phyloP scores from a whole-genome alignment of 2,888 invertebrate genomes.

The Trichopoda pennipes region DNA sequence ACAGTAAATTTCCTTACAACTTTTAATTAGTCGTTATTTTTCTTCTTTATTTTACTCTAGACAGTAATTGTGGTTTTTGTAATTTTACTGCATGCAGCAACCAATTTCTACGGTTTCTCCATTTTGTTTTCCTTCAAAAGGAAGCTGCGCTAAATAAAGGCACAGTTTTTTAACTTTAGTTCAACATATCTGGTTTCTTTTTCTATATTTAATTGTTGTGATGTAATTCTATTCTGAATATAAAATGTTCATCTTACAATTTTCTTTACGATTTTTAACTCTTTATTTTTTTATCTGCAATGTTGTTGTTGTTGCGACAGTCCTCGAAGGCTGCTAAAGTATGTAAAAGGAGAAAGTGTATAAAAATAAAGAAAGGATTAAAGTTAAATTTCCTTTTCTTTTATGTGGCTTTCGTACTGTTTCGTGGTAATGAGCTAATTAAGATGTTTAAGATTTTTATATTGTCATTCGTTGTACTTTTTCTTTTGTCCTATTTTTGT shows the following conservation, averaged over 20 bases:
- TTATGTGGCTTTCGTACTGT: conserved; percentile 36
- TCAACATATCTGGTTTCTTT: conserved; percentile 1
- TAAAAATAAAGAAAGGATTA: not conserved
- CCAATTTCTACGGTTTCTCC: conserved; percentile 40
- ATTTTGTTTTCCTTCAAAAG: not conserved
- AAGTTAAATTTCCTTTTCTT: conserved; percentile 3
- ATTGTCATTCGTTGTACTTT: conserved; percentile 22
- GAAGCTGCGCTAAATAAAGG: conserved; percentile 35
- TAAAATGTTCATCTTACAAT: conserved; percentile 44
- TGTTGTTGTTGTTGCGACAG: not conserved
- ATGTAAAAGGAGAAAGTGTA: not conserved
- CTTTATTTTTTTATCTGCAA: not conserved
- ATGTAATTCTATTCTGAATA: conserved; percentile 49
- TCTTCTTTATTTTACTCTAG: conserved; percentile 49
- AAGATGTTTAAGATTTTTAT: conserved; percentile 53
- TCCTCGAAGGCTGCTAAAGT: not conserved
- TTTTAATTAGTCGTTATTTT: conserved; percentile 54
- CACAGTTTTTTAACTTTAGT: conserved; percentile 16
- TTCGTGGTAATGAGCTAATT: conserved; percentile 61
- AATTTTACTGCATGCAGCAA: conserved; percentile 45
- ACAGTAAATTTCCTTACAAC: conserved; percentile 27
- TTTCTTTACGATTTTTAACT: conserved; percentile 20
- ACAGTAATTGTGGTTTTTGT: conserved; percentile 62
- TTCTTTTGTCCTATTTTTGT: conserved; percentile 6
- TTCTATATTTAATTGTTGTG: conserved; percentile 11